A percentile compares a stretch with the other conserved stretches of the same genome.
phyloP scores from a whole-genome alignment of 1,140 invertebrate genomes.

The Oncopeltus fasciatus region DNA sequence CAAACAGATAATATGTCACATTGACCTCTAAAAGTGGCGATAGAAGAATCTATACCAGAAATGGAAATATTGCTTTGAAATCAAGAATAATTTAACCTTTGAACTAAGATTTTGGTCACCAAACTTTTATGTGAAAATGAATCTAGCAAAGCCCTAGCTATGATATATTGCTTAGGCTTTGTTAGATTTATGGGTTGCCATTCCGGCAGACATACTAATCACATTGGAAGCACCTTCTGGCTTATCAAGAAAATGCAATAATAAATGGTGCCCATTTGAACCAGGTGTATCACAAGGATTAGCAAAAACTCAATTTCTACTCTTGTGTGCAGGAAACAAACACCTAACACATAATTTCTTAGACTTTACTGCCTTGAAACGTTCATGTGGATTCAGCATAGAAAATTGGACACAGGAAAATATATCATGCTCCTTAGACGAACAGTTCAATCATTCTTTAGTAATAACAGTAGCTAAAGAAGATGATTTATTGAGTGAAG shows the following conservation, averaged over 20 bases:
- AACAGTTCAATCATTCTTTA: not conserved
- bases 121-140: not conserved
- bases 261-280: not conserved
- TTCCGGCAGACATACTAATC: not conserved
- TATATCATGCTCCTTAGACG: not conserved
- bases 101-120: not conserved
- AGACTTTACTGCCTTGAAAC: not conserved
- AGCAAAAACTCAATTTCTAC: not conserved
- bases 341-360: not conserved
- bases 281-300: not conserved
- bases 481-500: not conserved
- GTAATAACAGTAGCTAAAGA: not conserved
- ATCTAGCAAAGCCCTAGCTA: not conserved
- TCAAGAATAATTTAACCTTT: not conserved
- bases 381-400: not conserved
- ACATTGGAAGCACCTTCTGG: not conserved
- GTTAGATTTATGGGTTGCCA: not conserved
- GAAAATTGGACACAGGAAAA: not conserved
- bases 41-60: not conserved
- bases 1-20: not conserved
- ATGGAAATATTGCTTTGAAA: no score
- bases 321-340: not conserved
- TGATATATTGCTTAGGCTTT: not conserved
- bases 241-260: not conserved
- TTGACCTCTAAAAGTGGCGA: not conserved